Percentiles rank a stretch among this genome's conserved stretches.
Conservation (phyloP, 2,113 vertebrate species). For the Isichthys henryi region DNA sequence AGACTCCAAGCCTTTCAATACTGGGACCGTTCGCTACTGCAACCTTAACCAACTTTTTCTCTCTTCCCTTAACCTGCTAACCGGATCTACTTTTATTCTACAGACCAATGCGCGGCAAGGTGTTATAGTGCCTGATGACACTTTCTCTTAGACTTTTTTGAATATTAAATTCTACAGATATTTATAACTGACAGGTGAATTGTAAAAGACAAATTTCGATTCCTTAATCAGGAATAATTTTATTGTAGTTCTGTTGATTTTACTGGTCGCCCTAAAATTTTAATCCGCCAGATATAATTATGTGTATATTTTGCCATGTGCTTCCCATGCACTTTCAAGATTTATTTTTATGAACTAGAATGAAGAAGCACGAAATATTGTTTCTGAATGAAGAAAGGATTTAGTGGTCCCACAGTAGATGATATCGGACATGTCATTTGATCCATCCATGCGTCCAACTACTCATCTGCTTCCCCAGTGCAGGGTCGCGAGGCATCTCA, state of each 20-base stretch:
- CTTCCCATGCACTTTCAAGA: not conserved
- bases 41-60: slow-evolving; percentile 51
- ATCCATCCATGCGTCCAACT: not conserved
- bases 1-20: slow-evolving; percentile 37
- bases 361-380: not conserved
- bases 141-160: not conserved
- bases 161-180: not conserved
- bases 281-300: not conserved
- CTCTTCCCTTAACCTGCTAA: slow-evolving; percentile 53
- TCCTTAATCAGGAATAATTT: not conserved
- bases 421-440: not conserved
- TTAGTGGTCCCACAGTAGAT: not conserved
- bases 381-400: not conserved
- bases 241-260: not conserved
- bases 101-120: slow-evolving; percentile 25
- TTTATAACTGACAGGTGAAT: not conserved
- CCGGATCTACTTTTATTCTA: slow-evolving; percentile 32
- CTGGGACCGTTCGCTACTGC: slow-evolving; percentile 55
- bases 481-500: not conserved
- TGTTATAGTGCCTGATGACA: slow-evolving; percentile 3
- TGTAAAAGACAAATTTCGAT: not conserved
- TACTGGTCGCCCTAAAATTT: not conserved
- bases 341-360: not conserved
- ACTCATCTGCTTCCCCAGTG: not conserved
- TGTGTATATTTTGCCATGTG: not conserved